A percentile compares a stretch with the other conserved stretches of the same genome.
phyloP scores from a whole-genome alignment of 2,888 invertebrate genomes.

The Tuta absoluta region DNA sequence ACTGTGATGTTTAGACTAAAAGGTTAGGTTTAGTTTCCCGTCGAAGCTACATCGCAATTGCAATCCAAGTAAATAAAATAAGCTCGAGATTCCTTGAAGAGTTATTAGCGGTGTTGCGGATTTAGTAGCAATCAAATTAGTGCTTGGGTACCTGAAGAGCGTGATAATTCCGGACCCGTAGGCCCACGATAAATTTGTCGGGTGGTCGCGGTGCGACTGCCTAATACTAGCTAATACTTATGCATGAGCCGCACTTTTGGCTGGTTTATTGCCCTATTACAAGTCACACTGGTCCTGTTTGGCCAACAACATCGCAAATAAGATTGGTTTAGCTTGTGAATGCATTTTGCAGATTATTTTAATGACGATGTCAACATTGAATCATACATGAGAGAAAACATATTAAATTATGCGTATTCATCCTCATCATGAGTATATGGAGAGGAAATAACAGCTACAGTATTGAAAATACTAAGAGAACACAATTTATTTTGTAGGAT shows the following conservation, averaged over 20 bases:
- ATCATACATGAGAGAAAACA: not conserved
- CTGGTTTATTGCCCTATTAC: slow-evolving; percentile 18
- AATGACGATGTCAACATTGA: not conserved
- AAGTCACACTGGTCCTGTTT: slow-evolving; percentile 8
- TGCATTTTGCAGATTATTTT: slow-evolving; percentile 6
- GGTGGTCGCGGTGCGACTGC: slow-evolving; percentile 5
- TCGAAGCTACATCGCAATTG: not conserved
- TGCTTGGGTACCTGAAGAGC: slow-evolving; percentile 32
- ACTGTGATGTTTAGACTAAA: not conserved
- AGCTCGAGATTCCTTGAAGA: slow-evolving; percentile 5
- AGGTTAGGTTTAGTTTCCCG: not conserved
- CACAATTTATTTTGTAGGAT: not conserved
- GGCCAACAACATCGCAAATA: slow-evolving; percentile 1
- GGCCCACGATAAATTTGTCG: slow-evolving; percentile 47
- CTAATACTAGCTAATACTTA: slow-evolving; percentile 43
- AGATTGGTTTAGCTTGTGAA: not conserved
- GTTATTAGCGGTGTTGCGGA: slow-evolving; percentile 29
- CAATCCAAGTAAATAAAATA: slow-evolving; percentile 1
- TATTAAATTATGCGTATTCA: too few species aligned
- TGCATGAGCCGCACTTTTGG: slow-evolving; percentile 43
- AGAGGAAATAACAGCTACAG: not conserved
- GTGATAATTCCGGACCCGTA: slow-evolving; percentile 38
- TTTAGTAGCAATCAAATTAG: slow-evolving; percentile 43
- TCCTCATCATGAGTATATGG: not conserved
- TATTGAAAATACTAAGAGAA: not conserved